Evolutionary conservation across 2,888 invertebrate species (phyloP), one percentile per base, ranked within the genome.

Genomic region (Mesorhabditis spiculigera): DNA sequence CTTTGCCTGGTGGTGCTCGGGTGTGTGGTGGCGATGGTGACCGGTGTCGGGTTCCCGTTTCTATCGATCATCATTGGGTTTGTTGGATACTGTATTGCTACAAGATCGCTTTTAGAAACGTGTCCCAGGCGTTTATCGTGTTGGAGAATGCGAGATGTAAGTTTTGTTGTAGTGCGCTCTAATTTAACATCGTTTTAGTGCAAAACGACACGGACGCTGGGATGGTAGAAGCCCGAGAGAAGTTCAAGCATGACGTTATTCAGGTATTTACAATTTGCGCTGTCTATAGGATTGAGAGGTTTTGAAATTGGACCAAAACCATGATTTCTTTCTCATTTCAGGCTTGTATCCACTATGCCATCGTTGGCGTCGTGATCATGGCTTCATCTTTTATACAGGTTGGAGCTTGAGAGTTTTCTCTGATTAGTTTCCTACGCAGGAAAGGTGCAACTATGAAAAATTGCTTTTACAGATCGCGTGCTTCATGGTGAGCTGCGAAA

Each of bases 401-500:
- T 10, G n/a, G 58, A 13, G 8, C 10, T 50, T 50, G 58, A 50
- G n/a, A 10, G 8, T 50, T 50, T n/a, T n/a, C 58, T 50, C 3
- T n/a, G n/a, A n/a, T 50, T 50, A 50, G 58, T 50, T 50, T 50
- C 3, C 58, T 50, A 50, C 10, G 2, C 8, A 50, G 8, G 13
- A 50, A 50, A 50, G n/a, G 58, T n/a, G 8, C n/a, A 13, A n/a
- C 58, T 50, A 50, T 13, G 1, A 13, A 13, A 50, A 50, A 50
- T 50, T 10, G n/a, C 8, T 50, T 13, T 50, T 50, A 13, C 58
- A 88, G 80, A 85, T 88, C 5, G 74, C 82, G 4, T 86, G 86
- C 73, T 88, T 87, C 87, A 81, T 86, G 76, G 77, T 81, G 4
- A 84, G 87, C 3, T 86, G 87, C 5, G 87, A 88, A 73, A 79